Evolutionary conservation across 2,888 invertebrate species (phyloP).

Genomic region (Agonopterix alstromeriana): DNA sequence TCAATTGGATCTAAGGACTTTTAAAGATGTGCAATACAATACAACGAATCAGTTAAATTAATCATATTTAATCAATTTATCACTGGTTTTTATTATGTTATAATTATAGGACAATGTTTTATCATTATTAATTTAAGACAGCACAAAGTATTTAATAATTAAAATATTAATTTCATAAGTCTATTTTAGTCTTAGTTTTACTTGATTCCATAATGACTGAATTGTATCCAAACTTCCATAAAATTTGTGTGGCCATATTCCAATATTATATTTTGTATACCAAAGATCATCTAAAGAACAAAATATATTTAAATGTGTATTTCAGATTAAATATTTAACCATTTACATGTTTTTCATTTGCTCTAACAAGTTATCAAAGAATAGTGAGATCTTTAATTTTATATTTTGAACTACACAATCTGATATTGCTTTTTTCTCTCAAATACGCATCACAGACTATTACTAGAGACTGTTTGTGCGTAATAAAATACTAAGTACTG

Average conservation of each 20-base stretch:
- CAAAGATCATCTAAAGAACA: conserved; percentile 67
- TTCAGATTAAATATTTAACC: conserved; percentile 47
- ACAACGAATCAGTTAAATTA: neutral
- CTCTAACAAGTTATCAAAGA: neutral
- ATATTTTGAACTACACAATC: too few relatives aligned
- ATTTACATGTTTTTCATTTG: conserved; percentile 5
- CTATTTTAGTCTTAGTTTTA: too few relatives aligned
- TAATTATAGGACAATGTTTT: conserved; percentile 4
- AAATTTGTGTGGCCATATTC: conserved; percentile 56
- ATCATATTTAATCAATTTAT: neutral
- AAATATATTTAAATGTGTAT: conserved; percentile 50
- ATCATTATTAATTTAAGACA: conserved; percentile 3
- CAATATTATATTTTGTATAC: conserved; percentile 66
- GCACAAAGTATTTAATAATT: conserved; percentile 14
- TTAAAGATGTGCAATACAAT: conserved; percentile 7
- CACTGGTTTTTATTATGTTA: neutral
- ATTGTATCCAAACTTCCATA: conserved; percentile 41
- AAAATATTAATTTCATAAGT: too few relatives aligned
- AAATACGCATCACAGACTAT: too few relatives aligned
- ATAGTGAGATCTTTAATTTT: too few relatives aligned
- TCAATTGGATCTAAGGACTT: conserved; percentile 5
- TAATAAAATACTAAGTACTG: too few relatives aligned
- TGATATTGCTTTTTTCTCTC: too few relatives aligned
- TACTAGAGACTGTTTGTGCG: too few relatives aligned
- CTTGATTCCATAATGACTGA: too few relatives aligned